Percentiles rank a stretch among this genome's conserved stretches.
phyloP scores from a whole-genome alignment of 2,113 vertebrate genomes.

The Eurypyga helias region DNA sequence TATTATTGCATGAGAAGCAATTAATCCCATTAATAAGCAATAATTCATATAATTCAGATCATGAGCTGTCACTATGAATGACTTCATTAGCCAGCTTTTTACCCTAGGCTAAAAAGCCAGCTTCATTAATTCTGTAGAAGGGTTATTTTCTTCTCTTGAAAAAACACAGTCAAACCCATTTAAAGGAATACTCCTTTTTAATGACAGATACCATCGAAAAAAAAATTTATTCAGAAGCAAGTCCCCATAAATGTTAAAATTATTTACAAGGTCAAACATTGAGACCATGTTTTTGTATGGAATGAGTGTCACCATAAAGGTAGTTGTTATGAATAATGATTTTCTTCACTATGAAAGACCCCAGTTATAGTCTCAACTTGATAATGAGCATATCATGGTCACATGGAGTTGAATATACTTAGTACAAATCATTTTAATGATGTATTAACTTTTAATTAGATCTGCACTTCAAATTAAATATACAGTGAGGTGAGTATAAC shows the following conservation, averaged over 20 bases:
- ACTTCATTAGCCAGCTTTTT: slow-evolving; percentile 74
- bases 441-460: slow-evolving; percentile 67
- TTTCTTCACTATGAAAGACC: slow-evolving; percentile 3
- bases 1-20: slow-evolving; percentile 69
- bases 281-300: background rate
- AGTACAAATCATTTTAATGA: slow-evolving; percentile 73
- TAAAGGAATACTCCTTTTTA: slow-evolving; percentile 2
- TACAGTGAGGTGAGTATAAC: background rate
- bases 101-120: slow-evolving; percentile 69
- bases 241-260: background rate
- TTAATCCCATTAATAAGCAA: slow-evolving; percentile 82
- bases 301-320: background rate
- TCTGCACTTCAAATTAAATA: slow-evolving; percentile 5
- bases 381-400: slow-evolving; percentile 12
- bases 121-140: slow-evolving; percentile 79
- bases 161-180: background rate
- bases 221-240: background rate
- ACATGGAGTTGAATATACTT: slow-evolving; percentile 20
- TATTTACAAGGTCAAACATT: background rate
- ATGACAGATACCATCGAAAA: background rate
- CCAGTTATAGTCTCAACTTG: background rate
- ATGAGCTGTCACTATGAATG: slow-evolving; percentile 70
- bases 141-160: slow-evolving; percentile 9
- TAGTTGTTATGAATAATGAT: background rate
- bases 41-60: slow-evolving; percentile 73